Conservation (phyloP, 2,113 vertebrate genomes). For the Proteles cristata region DNA sequence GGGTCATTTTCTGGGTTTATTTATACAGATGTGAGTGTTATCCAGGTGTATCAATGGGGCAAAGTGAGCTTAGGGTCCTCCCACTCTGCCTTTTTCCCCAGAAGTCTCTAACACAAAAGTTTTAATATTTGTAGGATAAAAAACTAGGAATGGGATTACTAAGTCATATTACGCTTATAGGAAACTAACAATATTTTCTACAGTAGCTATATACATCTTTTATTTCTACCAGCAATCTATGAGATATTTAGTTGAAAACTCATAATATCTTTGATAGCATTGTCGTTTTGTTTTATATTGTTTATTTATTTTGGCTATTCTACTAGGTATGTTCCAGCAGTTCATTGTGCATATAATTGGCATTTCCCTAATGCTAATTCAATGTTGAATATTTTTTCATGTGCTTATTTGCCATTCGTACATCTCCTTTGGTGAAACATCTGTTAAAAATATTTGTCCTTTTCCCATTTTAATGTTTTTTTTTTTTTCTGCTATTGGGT, state of each 20-base stretch:
- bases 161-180: background rate
- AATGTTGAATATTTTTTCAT: background rate
- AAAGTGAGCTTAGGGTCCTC: background rate
- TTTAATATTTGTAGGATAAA: background rate
- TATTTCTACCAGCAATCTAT: background rate
- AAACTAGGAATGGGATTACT: background rate
- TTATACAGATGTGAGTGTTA: background rate
- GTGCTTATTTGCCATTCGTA: background rate
- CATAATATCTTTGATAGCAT: background rate
- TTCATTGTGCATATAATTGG: background rate
- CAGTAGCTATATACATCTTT: background rate
- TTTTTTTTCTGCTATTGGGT: background rate
- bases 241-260: background rate
- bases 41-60: background rate
- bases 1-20: background rate
- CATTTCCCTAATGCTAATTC: background rate
- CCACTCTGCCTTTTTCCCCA: background rate
- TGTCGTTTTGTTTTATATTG: background rate
- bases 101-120: background rate
- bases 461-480: background rate
- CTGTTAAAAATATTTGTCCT: background rate
- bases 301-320: background rate
- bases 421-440: background rate
- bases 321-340: background rate
- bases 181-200: background rate